Evolutionary conservation across 2,888 invertebrate species (phyloP).

Genomic region (Cynaeus angustus): DNA sequence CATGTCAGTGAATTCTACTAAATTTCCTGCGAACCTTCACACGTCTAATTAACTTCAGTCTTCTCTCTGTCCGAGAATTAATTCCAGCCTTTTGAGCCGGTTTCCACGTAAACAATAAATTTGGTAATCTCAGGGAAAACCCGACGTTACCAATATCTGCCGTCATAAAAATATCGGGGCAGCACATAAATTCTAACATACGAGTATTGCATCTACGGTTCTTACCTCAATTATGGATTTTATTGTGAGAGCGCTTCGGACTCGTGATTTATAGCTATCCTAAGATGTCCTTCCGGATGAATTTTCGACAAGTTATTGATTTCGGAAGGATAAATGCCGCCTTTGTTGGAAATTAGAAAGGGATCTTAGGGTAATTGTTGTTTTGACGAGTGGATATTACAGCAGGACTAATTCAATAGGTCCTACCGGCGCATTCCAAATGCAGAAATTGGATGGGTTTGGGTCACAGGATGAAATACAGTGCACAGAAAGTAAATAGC

Average conservation of each 20-base stretch:
- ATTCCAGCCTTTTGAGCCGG: slow-evolving; percentile 13
- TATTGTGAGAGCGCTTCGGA: slow-evolving; percentile 20
- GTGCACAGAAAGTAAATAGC: neutral
- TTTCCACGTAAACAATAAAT: slow-evolving; percentile 35
- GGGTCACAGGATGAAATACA: neutral
- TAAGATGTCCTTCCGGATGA: neutral
- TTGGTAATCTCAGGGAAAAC: slow-evolving; percentile 25
- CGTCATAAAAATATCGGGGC: slow-evolving; percentile 40
- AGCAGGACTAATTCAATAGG: slow-evolving; percentile 1
- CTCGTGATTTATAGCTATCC: slow-evolving; percentile 22
- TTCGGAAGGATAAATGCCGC: slow-evolving; percentile 10
- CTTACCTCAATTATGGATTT: slow-evolving; percentile 42
- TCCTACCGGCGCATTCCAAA: slow-evolving; percentile 4
- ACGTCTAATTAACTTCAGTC: slow-evolving; percentile 26
- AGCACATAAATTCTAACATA: slow-evolving; percentile 37
- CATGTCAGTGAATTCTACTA: too few species aligned
- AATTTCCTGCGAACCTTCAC: slow-evolving; percentile 2
- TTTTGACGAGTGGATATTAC: neutral
- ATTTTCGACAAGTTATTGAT: slow-evolving; percentile 22
- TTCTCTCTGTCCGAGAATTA: slow-evolving; percentile 14
- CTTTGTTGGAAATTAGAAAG: neutral
- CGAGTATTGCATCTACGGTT: slow-evolving; percentile 35
- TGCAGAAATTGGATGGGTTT: slow-evolving; percentile 2
- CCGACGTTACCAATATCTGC: slow-evolving; percentile 36
- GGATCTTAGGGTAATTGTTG: neutral